Conservation (phyloP, 2,113 vertebrate species). For the Piprites chloris region DNA sequence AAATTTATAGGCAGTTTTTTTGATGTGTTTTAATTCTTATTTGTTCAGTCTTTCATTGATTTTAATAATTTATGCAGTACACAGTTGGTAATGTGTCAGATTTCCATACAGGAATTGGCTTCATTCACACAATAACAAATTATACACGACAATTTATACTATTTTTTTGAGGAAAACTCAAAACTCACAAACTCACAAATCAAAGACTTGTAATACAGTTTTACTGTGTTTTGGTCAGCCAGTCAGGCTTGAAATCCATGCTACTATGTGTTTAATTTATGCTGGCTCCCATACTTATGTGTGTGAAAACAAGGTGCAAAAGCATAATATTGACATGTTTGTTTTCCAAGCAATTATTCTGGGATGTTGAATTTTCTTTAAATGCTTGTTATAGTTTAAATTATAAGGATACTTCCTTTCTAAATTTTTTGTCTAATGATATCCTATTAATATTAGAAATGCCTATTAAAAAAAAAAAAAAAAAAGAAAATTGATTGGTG, state of each 20-base stretch:
- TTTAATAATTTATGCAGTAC: background rate
- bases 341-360: background rate
- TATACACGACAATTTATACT: accelerated
- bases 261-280: background rate
- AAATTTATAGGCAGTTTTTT: background rate
- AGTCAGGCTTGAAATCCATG: background rate
- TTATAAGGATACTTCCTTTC: background rate
- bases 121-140: background rate
- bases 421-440: background rate
- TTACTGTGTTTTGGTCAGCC: background rate
- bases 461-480: background rate
- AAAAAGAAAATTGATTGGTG: accelerated
- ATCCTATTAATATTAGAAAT: background rate
- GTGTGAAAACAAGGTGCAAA: background rate
- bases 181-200: too few relatives aligned
- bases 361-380: background rate
- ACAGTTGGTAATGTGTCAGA: background rate
- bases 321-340: background rate
- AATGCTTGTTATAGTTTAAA: background rate
- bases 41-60: background rate
- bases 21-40: background rate
- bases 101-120: background rate
- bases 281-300: background rate
- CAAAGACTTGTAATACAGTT: background rate
- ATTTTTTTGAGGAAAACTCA: background rate